A percentile compares a stretch with the other conserved stretches of the same genome.
These are phyloP conservation scores for Phyllotreta cruciferae DNA, from an alignment of 2,888 invertebrate genomes.

Conservation along the genomic window DNA sequence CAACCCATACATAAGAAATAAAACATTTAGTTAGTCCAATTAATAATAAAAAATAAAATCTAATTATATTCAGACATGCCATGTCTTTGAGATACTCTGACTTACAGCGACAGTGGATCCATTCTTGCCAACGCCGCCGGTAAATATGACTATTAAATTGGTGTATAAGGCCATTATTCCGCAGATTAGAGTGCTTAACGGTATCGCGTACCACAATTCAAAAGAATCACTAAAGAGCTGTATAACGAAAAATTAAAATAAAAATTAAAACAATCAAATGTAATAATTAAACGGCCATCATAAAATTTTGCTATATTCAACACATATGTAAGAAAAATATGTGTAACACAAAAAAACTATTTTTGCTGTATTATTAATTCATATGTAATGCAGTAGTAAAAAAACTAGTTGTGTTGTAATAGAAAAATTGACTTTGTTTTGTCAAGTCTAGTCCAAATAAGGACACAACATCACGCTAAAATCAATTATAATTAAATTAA, in stretches of 20 bases:
- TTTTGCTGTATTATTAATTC: no score
- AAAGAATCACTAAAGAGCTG: constrained; percentile 69
- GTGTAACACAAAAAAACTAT: no score
- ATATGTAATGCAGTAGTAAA: no score
- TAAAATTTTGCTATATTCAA: no score
- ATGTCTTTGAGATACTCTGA: constrained; percentile 40
- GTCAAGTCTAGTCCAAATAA: no score
- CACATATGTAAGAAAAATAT: no score
- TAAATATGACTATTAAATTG: constrained; percentile 71
- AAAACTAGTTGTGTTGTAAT: no score
- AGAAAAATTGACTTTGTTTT: no score
- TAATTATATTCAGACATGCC: constrained; percentile 17
- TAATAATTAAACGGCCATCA: no score
- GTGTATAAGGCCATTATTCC: constrained; percentile 75
- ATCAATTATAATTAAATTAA: no score
- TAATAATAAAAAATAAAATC: background rate
- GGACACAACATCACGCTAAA: no score
- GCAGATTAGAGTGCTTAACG: constrained; percentile 76
- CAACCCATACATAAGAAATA: constrained; percentile 20
- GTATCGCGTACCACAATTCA: constrained; percentile 79
- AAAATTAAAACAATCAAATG: background rate
- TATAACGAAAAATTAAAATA: constrained; percentile 29
- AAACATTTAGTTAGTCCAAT: constrained; percentile 14
- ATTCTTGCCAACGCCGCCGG: constrained; percentile 95
- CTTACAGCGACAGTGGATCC: constrained; percentile 98